Evolutionary conservation across 2,113 vertebrate species (phyloP), one percentile per base, ranked within the genome.

Genomic region (Chrysemys picta): DNA sequence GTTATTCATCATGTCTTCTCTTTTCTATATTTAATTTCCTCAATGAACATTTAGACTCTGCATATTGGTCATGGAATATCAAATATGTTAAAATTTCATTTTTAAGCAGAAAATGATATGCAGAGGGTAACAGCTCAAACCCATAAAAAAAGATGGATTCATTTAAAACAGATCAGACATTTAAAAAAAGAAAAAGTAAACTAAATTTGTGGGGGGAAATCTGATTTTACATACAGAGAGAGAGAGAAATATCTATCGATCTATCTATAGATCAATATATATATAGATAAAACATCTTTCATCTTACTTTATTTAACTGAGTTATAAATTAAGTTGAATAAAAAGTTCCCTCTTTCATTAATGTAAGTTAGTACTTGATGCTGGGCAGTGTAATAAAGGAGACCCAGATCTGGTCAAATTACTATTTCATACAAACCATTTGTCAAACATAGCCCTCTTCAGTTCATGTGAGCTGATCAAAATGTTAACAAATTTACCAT

Each of bases 1-100:
- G 62, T 83, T 94, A 96, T 95, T 96, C 83, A 96, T 96, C 85
- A 82, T 80, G 59, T 12, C 72, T 95, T 94, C 91, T 96, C 45
- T 75, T 95, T 94, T 95, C 84, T 80, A 56, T 54, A 47, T 89
- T 91, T 91, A 94, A 94, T 88, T 93, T 94, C 89, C 85, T 96
- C 90, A 90, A 35, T 91, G 45, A 93, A 65, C 86, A 84, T 91
- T 93, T 82, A 91, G 91, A 81, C 59, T 85, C 22, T 90, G n/a
- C 91, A 38, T 25, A 91, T 52, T 90, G 27, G 94, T 3, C 81
- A 72, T 29, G 84, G 54, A 96, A 95, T 91, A 95, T 89, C 80
- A 97, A 96, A 86, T 89, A 38, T 84, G 59, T 93, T 96, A 88
- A 76, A 76, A 75, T 8, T 82, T 90, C 11, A 13, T 13, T 87